A percentile compares a stretch with the other conserved stretches of the same genome.
Conservation (phyloP, 2,797 vertebrate species). For the Danio albolineatus region DNA sequence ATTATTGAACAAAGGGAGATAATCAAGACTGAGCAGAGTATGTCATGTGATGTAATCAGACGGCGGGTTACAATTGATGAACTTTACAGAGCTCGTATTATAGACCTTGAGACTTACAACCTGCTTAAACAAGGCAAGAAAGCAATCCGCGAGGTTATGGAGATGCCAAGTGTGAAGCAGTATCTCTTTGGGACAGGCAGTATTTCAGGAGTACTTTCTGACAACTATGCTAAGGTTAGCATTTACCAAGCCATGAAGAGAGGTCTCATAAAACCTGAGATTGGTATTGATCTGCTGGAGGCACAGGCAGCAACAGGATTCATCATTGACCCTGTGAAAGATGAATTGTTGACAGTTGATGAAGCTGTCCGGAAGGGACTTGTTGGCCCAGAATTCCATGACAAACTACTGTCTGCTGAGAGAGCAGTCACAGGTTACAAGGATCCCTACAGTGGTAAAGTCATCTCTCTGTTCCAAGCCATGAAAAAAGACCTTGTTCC, state of each 20-base stretch:
- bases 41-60: conserved; percentile 88
- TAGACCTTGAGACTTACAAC: conserved; percentile 88
- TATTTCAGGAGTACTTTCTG: conserved; percentile 89
- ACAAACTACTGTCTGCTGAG: conserved; percentile 93
- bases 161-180: conserved; percentile 83
- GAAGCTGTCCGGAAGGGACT: conserved; percentile 93
- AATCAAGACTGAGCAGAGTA: conserved; percentile 82
- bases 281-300: conserved; percentile 88
- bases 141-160: conserved; percentile 88
- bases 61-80: conserved; percentile 91
- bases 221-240: conserved; percentile 84
- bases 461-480: conserved; percentile 95
- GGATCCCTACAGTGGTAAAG: conserved; percentile 93
- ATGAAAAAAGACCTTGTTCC: conserved; percentile 94
- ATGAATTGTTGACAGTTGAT: conserved; percentile 91
- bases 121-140: conserved; percentile 89
- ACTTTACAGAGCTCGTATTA: conserved; percentile 88
- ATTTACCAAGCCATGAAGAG: conserved; percentile 93
- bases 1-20: conserved; percentile 94
- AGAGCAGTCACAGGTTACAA: conserved; percentile 93
- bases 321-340: conserved; percentile 89
- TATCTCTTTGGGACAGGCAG: conserved; percentile 92
- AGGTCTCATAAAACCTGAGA: conserved; percentile 84
- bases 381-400: conserved; percentile 94
- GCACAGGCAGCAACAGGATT: conserved; percentile 97